phyloP scores from a whole-genome alignment of 2,797 vertebrate species.

The Nannoperca obscura region DNA sequence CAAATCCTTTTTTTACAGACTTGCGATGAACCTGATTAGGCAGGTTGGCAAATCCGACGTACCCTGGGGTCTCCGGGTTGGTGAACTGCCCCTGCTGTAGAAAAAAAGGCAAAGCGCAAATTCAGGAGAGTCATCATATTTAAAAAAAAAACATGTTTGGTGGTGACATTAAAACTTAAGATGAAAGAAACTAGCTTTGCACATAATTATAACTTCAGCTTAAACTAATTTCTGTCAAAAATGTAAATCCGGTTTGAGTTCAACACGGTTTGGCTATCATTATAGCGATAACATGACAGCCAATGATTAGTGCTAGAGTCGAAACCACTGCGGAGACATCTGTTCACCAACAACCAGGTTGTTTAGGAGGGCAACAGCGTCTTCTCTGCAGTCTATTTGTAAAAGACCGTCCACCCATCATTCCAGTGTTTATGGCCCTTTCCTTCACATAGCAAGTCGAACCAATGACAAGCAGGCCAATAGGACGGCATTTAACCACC shows the following conservation, averaged over 20 bases:
- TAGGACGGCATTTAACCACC: neutral
- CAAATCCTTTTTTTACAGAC: conserved; percentile 98
- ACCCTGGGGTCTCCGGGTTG: conserved; percentile 97
- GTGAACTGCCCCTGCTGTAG: conserved; percentile 90
- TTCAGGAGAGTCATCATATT: neutral
- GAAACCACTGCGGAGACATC: conserved; percentile 28
- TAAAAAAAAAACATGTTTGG: neutral
- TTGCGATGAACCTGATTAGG: conserved; percentile 99
- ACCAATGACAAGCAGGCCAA: neutral
- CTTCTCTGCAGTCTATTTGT: conserved; percentile 46
- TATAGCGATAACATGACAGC: conserved; percentile 19
- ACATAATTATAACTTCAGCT: neutral
- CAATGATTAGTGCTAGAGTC: neutral
- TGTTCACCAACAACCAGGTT: conserved; percentile 26
- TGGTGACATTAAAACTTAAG: neutral
- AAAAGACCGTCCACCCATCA: conserved; percentile 38
- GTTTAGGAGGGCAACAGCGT: conserved; percentile 18
- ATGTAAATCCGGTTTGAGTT: conserved; percentile 8
- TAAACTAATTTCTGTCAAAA: neutral
- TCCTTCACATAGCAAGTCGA: conserved; percentile 6
- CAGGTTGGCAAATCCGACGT: conserved; percentile 98
- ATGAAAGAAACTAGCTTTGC: neutral
- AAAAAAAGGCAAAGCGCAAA: neutral
- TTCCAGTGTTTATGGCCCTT: conserved; percentile 53
- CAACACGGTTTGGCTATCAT: conserved; percentile 3